Base-by-base conservation (phyloP, 2,888 invertebrate species). In the Nipponacmea schrenckii region DNA sequence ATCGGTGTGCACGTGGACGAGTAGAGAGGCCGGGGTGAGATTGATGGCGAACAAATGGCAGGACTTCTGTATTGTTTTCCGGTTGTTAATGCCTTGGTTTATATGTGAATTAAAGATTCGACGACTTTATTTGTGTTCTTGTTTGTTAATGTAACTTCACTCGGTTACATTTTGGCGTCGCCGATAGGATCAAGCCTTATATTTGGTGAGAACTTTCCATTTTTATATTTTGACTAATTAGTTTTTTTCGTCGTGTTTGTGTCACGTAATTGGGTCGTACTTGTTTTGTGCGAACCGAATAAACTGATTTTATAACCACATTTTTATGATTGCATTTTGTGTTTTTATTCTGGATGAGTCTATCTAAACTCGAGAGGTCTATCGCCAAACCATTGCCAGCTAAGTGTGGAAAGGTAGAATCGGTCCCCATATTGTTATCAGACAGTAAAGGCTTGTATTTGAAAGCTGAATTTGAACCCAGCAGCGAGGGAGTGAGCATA, bases 111-210 rank as follows among this genome's bases (percentile, higher is more conserved):
- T 56, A 56, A 56, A 56, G 20, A 24, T 39, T 56, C 56, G n/a
- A 56, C 56, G 24, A 56, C 56, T 24, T 56, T n/a, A n/a, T 2
- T 7, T n/a, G 4, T 56, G 56, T 20, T n/a, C 10, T 56, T 8
- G 48, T 24, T 56, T 8, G 7, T 56, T 56, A 8, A n/a, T 7
- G 24, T 56, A n/a, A n/a, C 24, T 20, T 24, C 24, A 17, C 56
- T 56, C 56, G 56, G n/a, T 56, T 20, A 56, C 56, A 56, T 20
- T 50, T 31, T 50, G 50, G 50, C 50, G 50, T 50, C 50, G 50
- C 50, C 50, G 50, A 50, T 50, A 50, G 50, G 50, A 50, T 50
- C 14, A n/a, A 15, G n/a, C 15, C 50, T n/a, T n/a, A n/a, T 50
- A n/a, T 14, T n/a, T 50, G 50, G 50, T n/a, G 10, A n/a, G 50